phyloP scores from a whole-genome alignment of 2,888 invertebrate species.

The Chrysina gloriosa region DNA sequence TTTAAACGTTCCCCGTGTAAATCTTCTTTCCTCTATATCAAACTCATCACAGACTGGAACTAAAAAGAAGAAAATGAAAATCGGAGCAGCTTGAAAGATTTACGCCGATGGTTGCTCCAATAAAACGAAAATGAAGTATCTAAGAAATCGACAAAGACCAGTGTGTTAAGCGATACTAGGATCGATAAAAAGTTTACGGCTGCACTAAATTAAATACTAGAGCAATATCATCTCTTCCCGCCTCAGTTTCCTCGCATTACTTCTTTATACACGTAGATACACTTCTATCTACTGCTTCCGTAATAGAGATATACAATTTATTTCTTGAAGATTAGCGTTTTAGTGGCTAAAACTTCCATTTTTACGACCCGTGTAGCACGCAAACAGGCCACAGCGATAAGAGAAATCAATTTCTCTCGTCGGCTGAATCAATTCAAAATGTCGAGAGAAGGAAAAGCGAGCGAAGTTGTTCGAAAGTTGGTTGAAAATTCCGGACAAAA shows the following conservation, averaged over 20 bases:
- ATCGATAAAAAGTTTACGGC: conserved; percentile 30
- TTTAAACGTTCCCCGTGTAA: no score
- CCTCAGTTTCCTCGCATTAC: conserved; percentile 13
- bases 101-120: neutral
- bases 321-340: conserved; percentile 35
- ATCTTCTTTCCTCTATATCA: neutral
- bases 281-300: neutral
- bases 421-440: conserved; percentile 20
- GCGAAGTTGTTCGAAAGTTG: conserved; percentile 11
- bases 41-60: neutral
- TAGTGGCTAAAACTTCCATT: conserved; percentile 24
- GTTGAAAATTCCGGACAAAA: conserved; percentile 20
- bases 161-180: conserved; percentile 14
- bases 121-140: conserved; percentile 13
- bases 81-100: neutral
- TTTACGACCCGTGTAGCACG: conserved; percentile 14
- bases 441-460: neutral
- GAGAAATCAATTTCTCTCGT: conserved; percentile 21
- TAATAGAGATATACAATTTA: conserved; percentile 36
- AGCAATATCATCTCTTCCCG: conserved; percentile 23
- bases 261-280: conserved; percentile 3
- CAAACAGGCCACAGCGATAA: conserved; percentile 20
- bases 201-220: conserved; percentile 24
- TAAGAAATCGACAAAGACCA: neutral
- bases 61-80: neutral